Percentiles rank a stretch among this genome's conserved stretches.
Conservation (phyloP, 37 sponge, comb jelly and placozoan genomes). For the Dysidea cf. avara region DNA sequence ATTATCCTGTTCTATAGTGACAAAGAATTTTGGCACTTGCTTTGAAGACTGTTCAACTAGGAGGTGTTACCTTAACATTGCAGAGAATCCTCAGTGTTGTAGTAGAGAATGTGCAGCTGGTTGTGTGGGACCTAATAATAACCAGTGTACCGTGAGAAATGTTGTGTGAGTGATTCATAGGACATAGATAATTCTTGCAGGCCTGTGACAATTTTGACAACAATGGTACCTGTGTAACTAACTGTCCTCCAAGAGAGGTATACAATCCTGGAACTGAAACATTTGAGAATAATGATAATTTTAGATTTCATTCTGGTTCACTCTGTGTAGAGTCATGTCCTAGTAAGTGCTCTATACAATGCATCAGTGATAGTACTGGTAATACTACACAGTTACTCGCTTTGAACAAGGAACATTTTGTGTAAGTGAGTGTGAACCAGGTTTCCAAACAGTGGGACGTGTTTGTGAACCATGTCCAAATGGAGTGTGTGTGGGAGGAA, state of each 20-base stretch:
- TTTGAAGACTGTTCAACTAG: constrained; percentile 13
- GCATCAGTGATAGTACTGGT: too few species aligned
- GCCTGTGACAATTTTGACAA: constrained; percentile 56
- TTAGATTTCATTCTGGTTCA: constrained; percentile 26
- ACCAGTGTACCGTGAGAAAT: constrained; percentile 36
- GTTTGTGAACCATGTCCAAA: too few species aligned
- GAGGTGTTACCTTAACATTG: neutral
- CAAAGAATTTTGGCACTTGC: constrained; percentile 15
- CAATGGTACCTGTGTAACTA: constrained; percentile 60
- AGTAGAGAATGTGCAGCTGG: constrained; percentile 64
- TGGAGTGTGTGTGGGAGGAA: too few species aligned
- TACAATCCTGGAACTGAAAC: constrained; percentile 17
- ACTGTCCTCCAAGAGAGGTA: constrained; percentile 44
- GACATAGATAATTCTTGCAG: constrained; percentile 19
- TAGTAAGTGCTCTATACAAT: constrained; percentile 40
- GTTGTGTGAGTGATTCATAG: too few species aligned
- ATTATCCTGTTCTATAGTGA: constrained; percentile 28
- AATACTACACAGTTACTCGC: too few species aligned
- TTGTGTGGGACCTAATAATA: constrained; percentile 32
- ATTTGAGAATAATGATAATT: constrained; percentile 47
- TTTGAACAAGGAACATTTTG: too few species aligned
- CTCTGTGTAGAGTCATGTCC: constrained; percentile 61
- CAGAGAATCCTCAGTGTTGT: constrained; percentile 30
- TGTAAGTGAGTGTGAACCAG: too few species aligned
- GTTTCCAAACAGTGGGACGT: too few species aligned